Evolutionary conservation across 2,113 vertebrate species (phyloP).

Genomic region (Anhinga rufa): DNA sequence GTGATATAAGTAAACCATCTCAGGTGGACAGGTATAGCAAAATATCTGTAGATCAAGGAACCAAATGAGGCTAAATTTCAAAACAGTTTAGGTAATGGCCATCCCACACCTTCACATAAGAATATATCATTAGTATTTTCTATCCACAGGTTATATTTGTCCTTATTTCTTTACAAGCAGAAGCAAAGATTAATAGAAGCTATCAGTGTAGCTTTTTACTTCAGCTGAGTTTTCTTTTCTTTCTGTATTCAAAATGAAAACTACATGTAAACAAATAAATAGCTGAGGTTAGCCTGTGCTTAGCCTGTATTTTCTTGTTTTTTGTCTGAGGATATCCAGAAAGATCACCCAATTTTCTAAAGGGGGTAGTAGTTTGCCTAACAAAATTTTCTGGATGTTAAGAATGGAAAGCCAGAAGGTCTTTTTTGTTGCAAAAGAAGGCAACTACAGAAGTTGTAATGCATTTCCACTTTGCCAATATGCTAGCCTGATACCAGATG

Average conservation of each 20-base stretch:
- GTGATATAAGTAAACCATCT: neutral
- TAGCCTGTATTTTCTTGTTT: neutral
- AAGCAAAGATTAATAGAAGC: neutral
- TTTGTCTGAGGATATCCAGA: neutral
- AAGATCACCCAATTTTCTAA: neutral
- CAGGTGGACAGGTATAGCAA: neutral
- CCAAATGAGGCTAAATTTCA: neutral
- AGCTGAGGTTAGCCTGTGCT: neutral
- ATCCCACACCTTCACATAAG: neutral
- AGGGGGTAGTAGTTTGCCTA: rapidly evolving
- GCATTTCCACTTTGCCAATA: neutral
- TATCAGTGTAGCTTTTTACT: neutral
- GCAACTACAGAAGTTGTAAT: neutral
- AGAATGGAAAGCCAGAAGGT: neutral
- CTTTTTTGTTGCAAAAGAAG: neutral
- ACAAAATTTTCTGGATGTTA: neutral
- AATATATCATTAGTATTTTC: neutral
- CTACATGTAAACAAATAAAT: neutral
- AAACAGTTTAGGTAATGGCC: neutral
- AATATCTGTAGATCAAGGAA: neutral
- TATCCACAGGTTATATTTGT: neutral
- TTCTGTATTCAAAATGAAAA: neutral
- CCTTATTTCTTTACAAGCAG: neutral
- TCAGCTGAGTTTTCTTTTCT: neutral
- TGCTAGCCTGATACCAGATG: rapidly evolving